Evolutionary conservation across 2,113 vertebrate species (phyloP), one percentile per base, ranked within the genome.

Genomic region (Telmatochromis bifrenatus): DNA sequence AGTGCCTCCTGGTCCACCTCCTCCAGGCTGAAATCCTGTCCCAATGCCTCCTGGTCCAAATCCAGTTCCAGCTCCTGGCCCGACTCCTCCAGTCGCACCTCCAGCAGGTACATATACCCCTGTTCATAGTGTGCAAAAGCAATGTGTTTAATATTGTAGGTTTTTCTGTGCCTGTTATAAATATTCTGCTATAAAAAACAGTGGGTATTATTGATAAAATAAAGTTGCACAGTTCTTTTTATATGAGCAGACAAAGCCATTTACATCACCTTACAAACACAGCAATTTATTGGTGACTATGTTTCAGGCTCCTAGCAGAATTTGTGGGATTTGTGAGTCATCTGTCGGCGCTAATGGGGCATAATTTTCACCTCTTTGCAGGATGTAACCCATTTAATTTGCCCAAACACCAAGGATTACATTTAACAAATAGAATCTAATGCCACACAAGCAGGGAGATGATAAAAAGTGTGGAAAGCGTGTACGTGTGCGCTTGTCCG

Each of bases 21-120:
- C 90, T 80, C 80, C 87, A 51, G 93, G 91, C 11, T 90, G 88
- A 86, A 92, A 93, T 85, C 87, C 94, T 62, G 93, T 87, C n/a
- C 93, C 91, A 7, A 82, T 56, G 51, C 91, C 92, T 28, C 93
- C 94, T 26, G 89, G 83, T 53, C 91, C 88, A 45, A 90, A 89
- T 19, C 91, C 91, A 5, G 92, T 88, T 49, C 90, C 94, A 81
- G 81, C n/a, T 31, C 93, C 93, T 65, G 86, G 73, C 10, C 90
- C 88, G 14, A 84, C 60, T 31, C 90, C 93, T 12, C 88, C 91
- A 37, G 87, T 39, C 6, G 87, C 89, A 73, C 89, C 95, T 84
- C 89, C 95, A 85, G 94, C 84, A 88, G 96, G 96, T 93, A 96
- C 39, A 75, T 94, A 96, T 3, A 96, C 87, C 87, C 96, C 96